Evolutionary conservation across 2,797 vertebrate species (phyloP).

Genomic region (Masticophis lateralis): DNA sequence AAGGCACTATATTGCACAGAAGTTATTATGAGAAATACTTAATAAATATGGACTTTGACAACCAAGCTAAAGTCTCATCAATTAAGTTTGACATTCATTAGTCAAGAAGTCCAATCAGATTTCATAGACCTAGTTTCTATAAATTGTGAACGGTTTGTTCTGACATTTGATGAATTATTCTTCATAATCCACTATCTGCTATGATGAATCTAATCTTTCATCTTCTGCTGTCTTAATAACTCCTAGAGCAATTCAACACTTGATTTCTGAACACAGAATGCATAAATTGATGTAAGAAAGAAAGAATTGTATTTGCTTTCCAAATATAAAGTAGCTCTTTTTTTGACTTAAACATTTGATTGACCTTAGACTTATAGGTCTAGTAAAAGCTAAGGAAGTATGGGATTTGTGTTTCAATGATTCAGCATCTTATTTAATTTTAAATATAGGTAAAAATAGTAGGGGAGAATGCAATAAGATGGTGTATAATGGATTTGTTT

Average conservation of each 20-base stretch:
- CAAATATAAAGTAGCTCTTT: neutral
- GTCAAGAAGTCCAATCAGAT: conserved; percentile 69
- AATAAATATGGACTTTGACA: conserved; percentile 70
- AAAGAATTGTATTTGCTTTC: conserved; percentile 29
- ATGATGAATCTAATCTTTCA: conserved; percentile 77
- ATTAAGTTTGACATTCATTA: conserved; percentile 73
- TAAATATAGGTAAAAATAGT: conserved; percentile 27
- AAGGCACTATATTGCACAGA: conserved; percentile 41
- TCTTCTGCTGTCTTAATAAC: conserved; percentile 73
- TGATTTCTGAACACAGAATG: conserved; percentile 54
- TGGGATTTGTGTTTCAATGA: neutral
- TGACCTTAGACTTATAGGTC: neutral
- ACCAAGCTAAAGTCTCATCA: conserved; percentile 70
- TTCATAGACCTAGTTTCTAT: conserved; percentile 65
- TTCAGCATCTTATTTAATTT: neutral
- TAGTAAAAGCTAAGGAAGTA: neutral
- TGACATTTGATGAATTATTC: conserved; percentile 81
- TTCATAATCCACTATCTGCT: conserved; percentile 75
- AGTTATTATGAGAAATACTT: conserved; percentile 69
- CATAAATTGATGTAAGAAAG: conserved; percentile 43
- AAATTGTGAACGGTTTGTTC: conserved; percentile 71
- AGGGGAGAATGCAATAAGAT: neutral
- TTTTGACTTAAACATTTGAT: conserved; percentile 20
- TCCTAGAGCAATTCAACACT: conserved; percentile 57
- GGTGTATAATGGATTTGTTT: neutral